Conservation (phyloP, 2,888 invertebrate species). For the Lissonota sp. region DNA sequence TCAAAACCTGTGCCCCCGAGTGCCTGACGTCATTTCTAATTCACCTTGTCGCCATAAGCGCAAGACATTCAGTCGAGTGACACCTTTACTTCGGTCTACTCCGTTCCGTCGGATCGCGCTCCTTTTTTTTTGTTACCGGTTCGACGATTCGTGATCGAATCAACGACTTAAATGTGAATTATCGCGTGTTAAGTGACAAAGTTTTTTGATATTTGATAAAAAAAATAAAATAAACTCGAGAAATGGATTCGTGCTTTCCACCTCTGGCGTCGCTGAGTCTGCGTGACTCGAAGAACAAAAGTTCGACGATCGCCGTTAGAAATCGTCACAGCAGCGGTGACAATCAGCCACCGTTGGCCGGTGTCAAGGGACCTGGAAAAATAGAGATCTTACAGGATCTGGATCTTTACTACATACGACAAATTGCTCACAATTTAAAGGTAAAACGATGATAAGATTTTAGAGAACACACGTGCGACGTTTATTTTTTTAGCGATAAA, state of each 20-base stretch:
- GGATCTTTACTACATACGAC: constrained; percentile 85
- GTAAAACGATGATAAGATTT: too few species aligned
- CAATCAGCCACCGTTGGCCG: constrained; percentile 66
- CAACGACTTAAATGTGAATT: too few species aligned
- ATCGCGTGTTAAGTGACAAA: too few species aligned
- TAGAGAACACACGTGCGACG: too few species aligned
- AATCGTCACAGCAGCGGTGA: constrained; percentile 78
- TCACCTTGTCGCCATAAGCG: constrained; percentile 66
- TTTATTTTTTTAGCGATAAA: too few species aligned
- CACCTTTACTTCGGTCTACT: not conserved
- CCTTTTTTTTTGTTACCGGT: constrained; percentile 20
- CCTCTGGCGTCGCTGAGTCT: constrained; percentile 84
- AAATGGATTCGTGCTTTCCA: constrained; percentile 85
- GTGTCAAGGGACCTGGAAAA: constrained; percentile 77
- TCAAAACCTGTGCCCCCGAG: constrained; percentile 31
- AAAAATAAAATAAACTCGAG: not conserved
- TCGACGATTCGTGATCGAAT: not conserved
- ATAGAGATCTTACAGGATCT: constrained; percentile 85
- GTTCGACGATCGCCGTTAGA: constrained; percentile 71
- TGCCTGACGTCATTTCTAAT: constrained; percentile 70
- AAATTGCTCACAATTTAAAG: constrained; percentile 86
- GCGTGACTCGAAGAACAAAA: constrained; percentile 77
- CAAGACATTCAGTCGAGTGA: constrained; percentile 50
- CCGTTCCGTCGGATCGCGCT: constrained; percentile 43
- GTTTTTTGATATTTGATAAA: not conserved